phyloP scores from a whole-genome alignment of 2,888 invertebrate species.

The Torymus tubicola region DNA sequence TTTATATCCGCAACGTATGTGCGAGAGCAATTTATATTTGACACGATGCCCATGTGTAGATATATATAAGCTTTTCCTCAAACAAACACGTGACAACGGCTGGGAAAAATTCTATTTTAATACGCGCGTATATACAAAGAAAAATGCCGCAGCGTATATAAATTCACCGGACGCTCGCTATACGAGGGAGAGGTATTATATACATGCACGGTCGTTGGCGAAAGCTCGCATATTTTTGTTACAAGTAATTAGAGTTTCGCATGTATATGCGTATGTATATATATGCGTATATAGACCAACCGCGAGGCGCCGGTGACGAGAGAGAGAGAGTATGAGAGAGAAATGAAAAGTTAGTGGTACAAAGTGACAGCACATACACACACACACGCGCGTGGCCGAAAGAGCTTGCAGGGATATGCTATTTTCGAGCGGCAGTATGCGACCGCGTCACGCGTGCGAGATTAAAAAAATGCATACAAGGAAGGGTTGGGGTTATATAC shows the following conservation, averaged over 20 bases:
- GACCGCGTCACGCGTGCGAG: constrained; percentile 32
- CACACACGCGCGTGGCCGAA: background rate
- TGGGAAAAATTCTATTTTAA: constrained; percentile 13
- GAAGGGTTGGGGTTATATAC: constrained; percentile 5
- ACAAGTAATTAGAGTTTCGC: constrained; percentile 11
- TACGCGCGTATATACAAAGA: background rate
- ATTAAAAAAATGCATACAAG: constrained; percentile 44
- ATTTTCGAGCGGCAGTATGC: background rate
- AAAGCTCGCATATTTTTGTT: constrained; percentile 28
- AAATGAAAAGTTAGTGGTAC: constrained; percentile 31
- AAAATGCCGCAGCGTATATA: constrained; percentile 1
- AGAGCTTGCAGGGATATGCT: too few relatives aligned
- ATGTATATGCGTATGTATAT: too few relatives aligned
- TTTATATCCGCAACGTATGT: too few relatives aligned
- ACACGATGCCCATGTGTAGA: too few relatives aligned
- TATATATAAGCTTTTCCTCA: too few relatives aligned
- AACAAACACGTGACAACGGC: too few relatives aligned
- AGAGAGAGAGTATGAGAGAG: background rate
- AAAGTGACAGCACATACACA: constrained; percentile 20
- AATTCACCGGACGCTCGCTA: background rate
- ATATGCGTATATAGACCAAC: background rate
- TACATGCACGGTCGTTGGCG: background rate
- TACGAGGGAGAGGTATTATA: too few relatives aligned
- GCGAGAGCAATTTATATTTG: too few relatives aligned
- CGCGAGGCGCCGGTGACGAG: background rate